These are phyloP conservation scores for Coryphaenoides rupestris DNA, from an alignment of 2,113 vertebrate species.

Conservation along the genomic window DNA sequence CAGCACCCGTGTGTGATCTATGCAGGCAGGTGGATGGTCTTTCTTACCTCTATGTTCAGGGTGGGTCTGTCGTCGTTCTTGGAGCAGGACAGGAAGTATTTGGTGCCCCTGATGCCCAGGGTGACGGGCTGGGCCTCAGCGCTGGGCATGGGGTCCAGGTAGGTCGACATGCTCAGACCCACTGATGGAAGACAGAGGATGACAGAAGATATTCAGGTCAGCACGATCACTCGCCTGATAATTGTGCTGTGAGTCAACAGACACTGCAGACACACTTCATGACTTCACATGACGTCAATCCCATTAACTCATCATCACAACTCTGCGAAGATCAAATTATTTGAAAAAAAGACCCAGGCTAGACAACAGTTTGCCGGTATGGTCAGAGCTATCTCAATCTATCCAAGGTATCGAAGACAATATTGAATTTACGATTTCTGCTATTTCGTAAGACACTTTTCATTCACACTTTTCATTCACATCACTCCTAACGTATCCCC, in stretches of 20 bases:
- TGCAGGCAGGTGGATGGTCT: not conserved
- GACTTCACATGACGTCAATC: too few relatives aligned
- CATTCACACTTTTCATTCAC: too few relatives aligned
- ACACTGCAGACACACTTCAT: not conserved
- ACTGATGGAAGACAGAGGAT: conserved; percentile 42
- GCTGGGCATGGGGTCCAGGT: conserved; percentile 15
- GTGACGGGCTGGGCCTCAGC: conserved; percentile 36
- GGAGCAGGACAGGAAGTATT: conserved; percentile 59
- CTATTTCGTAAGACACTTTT: too few relatives aligned
- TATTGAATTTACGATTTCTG: too few relatives aligned
- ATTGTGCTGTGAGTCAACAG: not conserved
- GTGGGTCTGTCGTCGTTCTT: conserved; percentile 13
- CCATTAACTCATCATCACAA: too few relatives aligned
- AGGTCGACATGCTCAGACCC: conserved; percentile 58
- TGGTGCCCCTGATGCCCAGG: conserved; percentile 54
- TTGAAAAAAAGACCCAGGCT: too few relatives aligned
- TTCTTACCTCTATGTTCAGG: conserved; percentile 65
- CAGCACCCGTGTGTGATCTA: too few relatives aligned
- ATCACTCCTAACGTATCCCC: too few relatives aligned
- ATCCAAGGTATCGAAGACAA: too few relatives aligned
- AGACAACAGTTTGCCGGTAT: too few relatives aligned
- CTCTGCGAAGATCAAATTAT: too few relatives aligned
- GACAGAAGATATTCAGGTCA: not conserved
- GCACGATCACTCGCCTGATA: not conserved
- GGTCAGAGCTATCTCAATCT: too few relatives aligned